A percentile compares a stretch with the other conserved stretches of the same genome.
phyloP scores from a whole-genome alignment of 2,888 invertebrate species.

The Poecilobothrus nobilitatus region DNA sequence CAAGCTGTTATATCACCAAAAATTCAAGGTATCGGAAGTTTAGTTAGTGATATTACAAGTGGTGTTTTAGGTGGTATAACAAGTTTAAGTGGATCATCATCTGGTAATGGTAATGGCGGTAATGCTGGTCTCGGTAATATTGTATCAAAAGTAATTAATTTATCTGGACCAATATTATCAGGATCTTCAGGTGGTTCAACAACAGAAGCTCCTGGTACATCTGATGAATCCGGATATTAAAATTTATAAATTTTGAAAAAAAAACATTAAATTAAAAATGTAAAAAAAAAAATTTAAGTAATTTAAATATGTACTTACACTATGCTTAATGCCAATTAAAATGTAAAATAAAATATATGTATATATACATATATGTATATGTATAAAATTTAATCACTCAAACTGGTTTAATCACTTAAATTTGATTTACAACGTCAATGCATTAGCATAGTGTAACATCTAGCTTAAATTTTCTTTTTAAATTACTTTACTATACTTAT shows the following conservation, averaged over 20 bases:
- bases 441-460: too few species aligned
- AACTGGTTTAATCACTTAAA: too few species aligned
- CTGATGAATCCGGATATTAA: conserved; percentile 41
- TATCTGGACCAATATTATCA: conserved; percentile 43
- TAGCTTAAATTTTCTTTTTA: too few species aligned
- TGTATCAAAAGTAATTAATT: conserved; percentile 39
- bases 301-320: not conserved
- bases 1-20: conserved; percentile 63
- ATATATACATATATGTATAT: too few species aligned
- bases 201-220: conserved; percentile 34
- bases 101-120: conserved; percentile 42
- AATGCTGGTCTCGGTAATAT: conserved; percentile 41
- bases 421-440: too few species aligned
- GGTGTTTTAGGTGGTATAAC: conserved; percentile 48
- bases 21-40: conserved; percentile 58
- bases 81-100: conserved; percentile 45
- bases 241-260: conserved; percentile 1
- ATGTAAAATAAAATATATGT: too few species aligned
- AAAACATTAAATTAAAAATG: not conserved
- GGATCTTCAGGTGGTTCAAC: conserved; percentile 39
- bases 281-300: not conserved
- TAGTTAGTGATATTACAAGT: conserved; percentile 54
- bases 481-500: too few species aligned
- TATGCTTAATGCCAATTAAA: too few species aligned
- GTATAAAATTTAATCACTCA: too few species aligned